A percentile compares a stretch with the other conserved stretches of the same genome.
These are phyloP conservation scores for Nasonia giraulti DNA, from an alignment of 1,140 invertebrate species.

Conservation along the genomic window DNA sequence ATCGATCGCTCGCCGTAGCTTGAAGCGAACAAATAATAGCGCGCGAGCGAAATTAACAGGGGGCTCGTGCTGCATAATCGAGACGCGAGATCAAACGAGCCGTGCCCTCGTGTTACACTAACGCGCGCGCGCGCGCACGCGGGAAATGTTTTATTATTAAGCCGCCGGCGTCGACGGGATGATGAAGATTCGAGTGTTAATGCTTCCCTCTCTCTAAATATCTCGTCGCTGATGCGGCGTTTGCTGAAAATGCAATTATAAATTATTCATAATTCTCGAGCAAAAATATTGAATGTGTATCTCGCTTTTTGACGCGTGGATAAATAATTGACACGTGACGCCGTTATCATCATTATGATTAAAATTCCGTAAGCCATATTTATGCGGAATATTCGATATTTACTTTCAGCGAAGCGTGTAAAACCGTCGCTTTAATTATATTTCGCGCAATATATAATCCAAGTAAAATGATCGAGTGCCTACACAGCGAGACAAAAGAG, in stretches of 20 bases:
- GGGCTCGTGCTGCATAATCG: background rate
- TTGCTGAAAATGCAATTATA: background rate
- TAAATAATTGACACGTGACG: too few species aligned
- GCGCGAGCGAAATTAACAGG: background rate
- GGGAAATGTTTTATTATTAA: conserved; percentile 9
- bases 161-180: background rate
- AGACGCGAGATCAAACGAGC: conserved; percentile 1
- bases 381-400: too few species aligned
- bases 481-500: too few species aligned
- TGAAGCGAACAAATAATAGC: background rate
- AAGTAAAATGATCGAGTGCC: too few species aligned
- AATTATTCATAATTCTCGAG: background rate
- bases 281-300: background rate
- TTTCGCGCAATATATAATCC: too few species aligned
- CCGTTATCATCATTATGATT: too few species aligned
- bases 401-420: too few species aligned
- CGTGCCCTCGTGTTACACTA: background rate
- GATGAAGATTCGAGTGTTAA: too few species aligned
- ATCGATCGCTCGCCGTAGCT: background rate
- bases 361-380: too few species aligned
- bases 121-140: background rate
- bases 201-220: too few species aligned
- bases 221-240: too few species aligned
- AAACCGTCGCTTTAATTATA: too few species aligned
- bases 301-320: background rate